phyloP scores from a whole-genome alignment of 2,888 invertebrate genomes.

The Trimorus sp. region DNA sequence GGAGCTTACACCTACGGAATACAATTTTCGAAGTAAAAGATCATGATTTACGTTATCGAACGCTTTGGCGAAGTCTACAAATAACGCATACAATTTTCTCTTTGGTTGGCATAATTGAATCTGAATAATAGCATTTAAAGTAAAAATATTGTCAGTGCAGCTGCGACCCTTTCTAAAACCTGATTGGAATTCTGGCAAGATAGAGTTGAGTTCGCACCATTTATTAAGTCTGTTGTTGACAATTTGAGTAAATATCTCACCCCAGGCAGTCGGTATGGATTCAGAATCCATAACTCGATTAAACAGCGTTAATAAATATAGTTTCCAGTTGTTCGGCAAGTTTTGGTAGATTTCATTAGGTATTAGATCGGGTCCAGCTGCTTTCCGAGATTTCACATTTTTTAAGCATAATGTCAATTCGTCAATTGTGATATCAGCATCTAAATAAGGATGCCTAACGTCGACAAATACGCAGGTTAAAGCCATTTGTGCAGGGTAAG shows the following conservation, averaged over 20 bases:
- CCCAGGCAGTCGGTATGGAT: slow-evolving; percentile 8
- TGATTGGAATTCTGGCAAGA: slow-evolving; percentile 30
- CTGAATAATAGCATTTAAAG: slow-evolving; percentile 9
- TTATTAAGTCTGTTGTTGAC: not conserved
- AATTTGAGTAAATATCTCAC: slow-evolving; percentile 9
- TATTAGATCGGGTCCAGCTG: slow-evolving; percentile 18
- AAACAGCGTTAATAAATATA: slow-evolving; percentile 13
- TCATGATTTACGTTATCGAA: slow-evolving; percentile 19
- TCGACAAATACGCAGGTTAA: not conserved
- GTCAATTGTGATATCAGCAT: not conserved
- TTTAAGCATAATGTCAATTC: not conserved
- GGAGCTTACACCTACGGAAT: slow-evolving; percentile 8
- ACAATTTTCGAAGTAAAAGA: not conserved
- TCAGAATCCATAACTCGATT: not conserved
- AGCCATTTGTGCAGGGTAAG: not conserved
- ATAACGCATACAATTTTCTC: slow-evolving; percentile 9
- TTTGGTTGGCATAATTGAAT: slow-evolving; percentile 10
- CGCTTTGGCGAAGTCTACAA: slow-evolving; percentile 24
- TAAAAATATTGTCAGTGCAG: slow-evolving; percentile 20
- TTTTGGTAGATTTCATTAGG: slow-evolving; percentile 17
- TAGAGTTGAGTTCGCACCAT: slow-evolving; percentile 2
- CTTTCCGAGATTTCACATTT: slow-evolving; percentile 5
- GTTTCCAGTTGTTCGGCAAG: slow-evolving; percentile 9
- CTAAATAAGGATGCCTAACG: slow-evolving; percentile 18
- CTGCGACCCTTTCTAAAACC: slow-evolving; percentile 16